Evolutionary conservation across 1,140 invertebrate species (phyloP).

Genomic region (Meloidogyne chitwoodi): DNA sequence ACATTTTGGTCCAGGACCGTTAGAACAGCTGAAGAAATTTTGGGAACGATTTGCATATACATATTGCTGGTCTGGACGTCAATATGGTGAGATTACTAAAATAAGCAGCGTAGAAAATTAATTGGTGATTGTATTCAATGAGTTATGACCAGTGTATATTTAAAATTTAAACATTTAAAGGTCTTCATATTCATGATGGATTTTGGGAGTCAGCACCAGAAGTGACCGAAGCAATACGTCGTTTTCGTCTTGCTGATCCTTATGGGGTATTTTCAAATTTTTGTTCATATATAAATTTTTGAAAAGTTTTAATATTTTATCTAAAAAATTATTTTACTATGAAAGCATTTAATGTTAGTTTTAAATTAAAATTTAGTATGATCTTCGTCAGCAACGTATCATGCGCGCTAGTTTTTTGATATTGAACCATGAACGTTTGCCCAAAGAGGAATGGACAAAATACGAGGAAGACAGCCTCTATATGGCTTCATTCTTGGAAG

Average conservation of each 20-base stretch:
- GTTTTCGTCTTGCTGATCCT: slow-evolving; percentile 53
- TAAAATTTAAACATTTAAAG: slow-evolving; percentile 12
- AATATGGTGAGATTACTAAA: slow-evolving; percentile 34
- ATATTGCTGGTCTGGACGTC: slow-evolving; percentile 47
- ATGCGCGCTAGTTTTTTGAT: slow-evolving; percentile 20
- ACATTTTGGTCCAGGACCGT: not conserved
- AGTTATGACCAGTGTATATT: not conserved
- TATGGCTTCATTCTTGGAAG: slow-evolving; percentile 57
- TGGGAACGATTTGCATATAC: slow-evolving; percentile 35
- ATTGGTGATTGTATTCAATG: too few relatives aligned
- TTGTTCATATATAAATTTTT: not conserved
- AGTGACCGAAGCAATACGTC: slow-evolving; percentile 55
- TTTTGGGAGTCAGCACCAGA: slow-evolving; percentile 58
- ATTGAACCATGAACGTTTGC: slow-evolving; percentile 53
- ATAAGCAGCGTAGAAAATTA: too few relatives aligned
- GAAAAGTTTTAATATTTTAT: not conserved
- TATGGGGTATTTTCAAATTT: slow-evolving; percentile 14
- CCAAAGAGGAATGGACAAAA: slow-evolving; percentile 55
- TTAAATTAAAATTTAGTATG: slow-evolving; percentile 4
- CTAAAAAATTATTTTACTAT: not conserved
- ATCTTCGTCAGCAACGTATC: slow-evolving; percentile 18
- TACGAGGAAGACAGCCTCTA: slow-evolving; percentile 60
- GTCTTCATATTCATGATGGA: slow-evolving; percentile 54
- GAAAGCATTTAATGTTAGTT: too few relatives aligned
- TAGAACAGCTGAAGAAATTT: not conserved